These are phyloP conservation scores for Calephelis nemesis DNA, from an alignment of 1,140 invertebrate species.

Conservation along the genomic window DNA sequence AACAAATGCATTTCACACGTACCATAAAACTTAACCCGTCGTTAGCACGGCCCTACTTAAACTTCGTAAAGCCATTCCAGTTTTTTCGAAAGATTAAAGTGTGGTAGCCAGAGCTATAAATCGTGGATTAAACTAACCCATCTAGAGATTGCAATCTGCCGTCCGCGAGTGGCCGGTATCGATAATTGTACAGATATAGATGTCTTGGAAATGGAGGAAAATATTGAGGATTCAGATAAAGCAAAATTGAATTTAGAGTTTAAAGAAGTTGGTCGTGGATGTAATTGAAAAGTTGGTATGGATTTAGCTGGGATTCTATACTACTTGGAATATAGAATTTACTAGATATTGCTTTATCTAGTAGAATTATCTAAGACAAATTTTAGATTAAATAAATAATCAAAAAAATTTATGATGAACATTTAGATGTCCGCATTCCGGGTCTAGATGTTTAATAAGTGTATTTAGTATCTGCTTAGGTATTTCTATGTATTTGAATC, in stretches of 20 bases:
- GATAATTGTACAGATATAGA: conserved; percentile 67
- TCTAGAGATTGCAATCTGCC: conserved; percentile 62
- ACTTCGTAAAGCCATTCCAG: conserved; percentile 36
- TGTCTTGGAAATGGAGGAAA: conserved; percentile 53
- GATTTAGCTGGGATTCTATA: neutral
- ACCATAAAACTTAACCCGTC: too few relatives aligned
- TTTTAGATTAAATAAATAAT: too few relatives aligned
- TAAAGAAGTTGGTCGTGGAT: neutral
- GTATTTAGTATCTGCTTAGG: too few relatives aligned
- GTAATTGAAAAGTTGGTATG: conserved; percentile 19
- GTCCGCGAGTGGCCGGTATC: conserved; percentile 46
- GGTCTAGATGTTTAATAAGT: too few relatives aligned
- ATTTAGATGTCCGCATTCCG: too few relatives aligned
- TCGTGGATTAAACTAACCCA: conserved; percentile 67
- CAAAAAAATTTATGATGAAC: too few relatives aligned
- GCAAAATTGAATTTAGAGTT: conserved; percentile 36
- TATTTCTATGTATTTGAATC: too few relatives aligned
- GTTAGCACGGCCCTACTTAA: neutral
- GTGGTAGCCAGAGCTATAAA: conserved; percentile 55
- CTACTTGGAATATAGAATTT: too few relatives aligned
- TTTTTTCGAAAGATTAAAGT: conserved; percentile 42
- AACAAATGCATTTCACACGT: too few relatives aligned
- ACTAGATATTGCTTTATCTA: too few relatives aligned
- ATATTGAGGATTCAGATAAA: conserved; percentile 37
- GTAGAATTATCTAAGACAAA: too few relatives aligned